Evolutionary conservation across 2,797 vertebrate species (phyloP).

Genomic region (Zalophus californianus): DNA sequence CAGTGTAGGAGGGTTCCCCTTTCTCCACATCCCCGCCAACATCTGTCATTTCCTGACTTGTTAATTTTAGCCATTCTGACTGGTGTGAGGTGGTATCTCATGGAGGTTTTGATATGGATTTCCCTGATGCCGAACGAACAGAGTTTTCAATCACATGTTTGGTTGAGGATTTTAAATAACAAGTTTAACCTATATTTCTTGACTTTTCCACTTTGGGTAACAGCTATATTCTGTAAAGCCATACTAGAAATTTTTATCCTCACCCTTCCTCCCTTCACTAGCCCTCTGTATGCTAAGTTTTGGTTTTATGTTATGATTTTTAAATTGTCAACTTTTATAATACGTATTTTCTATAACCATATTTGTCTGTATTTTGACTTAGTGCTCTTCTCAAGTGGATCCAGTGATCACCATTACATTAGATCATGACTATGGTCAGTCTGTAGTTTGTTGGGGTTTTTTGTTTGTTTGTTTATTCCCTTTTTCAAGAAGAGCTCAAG

Average conservation of each 20-base stretch:
- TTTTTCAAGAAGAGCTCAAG: background rate
- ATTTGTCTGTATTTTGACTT: background rate
- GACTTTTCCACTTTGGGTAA: background rate
- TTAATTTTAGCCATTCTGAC: too few species aligned
- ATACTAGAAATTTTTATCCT: background rate
- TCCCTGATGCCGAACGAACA: too few species aligned
- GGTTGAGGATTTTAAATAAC: background rate
- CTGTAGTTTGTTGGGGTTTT: background rate
- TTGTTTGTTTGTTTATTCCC: background rate
- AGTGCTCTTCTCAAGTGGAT: background rate
- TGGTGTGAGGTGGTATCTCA: too few species aligned
- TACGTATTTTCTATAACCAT: background rate
- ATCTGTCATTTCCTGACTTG: too few species aligned
- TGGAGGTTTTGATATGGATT: too few species aligned
- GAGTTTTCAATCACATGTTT: background rate
- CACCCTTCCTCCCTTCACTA: background rate
- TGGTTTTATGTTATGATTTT: background rate
- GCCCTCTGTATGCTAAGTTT: background rate
- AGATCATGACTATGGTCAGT: background rate
- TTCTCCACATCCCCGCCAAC: too few species aligned
- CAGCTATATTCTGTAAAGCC: background rate
- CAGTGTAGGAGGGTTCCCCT: too few species aligned
- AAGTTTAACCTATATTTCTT: background rate
- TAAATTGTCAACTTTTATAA: background rate
- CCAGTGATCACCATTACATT: background rate